Base-by-base conservation (phyloP, 2,113 vertebrate genomes). In the Thalassoma bifasciatum region DNA sequence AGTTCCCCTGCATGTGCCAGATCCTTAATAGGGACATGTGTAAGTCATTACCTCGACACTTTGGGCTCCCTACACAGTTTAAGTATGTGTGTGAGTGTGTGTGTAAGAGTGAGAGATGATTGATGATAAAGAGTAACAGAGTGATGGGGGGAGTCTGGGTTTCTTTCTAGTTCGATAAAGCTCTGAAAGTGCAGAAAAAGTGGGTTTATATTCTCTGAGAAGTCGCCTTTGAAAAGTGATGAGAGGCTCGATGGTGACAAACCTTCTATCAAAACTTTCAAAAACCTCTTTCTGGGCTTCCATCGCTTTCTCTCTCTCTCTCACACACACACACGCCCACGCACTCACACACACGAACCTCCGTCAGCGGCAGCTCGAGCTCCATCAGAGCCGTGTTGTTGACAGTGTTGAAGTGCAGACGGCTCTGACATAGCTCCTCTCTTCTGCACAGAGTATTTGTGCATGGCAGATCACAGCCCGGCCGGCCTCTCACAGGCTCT, bases 41-140 rank as follows among this genome's bases (percentile, higher is more conserved):
- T 93, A 93, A 93, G 86, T 86, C 86, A 93, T 94, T 93, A 93
- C 82, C 82, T 88, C 85, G 87, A 93, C 91, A 92, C 86, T 90
- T 84, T 82, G 86, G 70, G 82, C 80, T 88, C 82, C 72, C 24
- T 78, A 46, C 75, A 64, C 79, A 52, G 50, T 89, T 86, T 85
- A 84, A 90, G 53, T 76, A 76, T 75, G 68, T 66, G 58, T 24
- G 14, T 61, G 38, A 40, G 42, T 62, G 53, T 80, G 59, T 80
- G 91, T 89, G 88, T 86, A 51, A 79, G 85, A 76, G 46, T 44
- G 38, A 38, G 51, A 77, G 64, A 81, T 89, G 89, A 89, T 89
- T 89, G 87, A 89, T 89, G 88, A 83, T 81, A 72, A 76, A 81
- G 81, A 68, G 63, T 46, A 54, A 38, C 49, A 17, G 61, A 69